phyloP scores from a whole-genome alignment of 2,797 vertebrate species.

The Silurus aristotelis region DNA sequence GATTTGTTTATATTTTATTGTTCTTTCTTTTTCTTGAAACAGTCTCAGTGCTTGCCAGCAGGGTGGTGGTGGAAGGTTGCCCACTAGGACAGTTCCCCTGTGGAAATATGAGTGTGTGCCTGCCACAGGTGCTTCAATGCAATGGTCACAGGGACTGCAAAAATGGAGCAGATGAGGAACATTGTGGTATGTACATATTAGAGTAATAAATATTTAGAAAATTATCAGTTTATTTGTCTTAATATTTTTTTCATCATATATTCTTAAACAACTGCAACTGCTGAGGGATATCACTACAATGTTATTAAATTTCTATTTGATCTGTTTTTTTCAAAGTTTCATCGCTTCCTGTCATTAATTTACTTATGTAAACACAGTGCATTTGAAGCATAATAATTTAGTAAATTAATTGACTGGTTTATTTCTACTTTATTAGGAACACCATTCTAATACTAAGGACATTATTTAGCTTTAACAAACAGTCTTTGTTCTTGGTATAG shows the following conservation, averaged over 20 bases:
- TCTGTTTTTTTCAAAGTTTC: background rate
- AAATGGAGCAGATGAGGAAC: constrained; percentile 78
- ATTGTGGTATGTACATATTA: constrained; percentile 61
- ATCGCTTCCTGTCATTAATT: background rate
- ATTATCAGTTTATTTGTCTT: background rate
- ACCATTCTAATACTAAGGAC: background rate
- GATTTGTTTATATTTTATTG: background rate
- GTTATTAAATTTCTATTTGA: background rate
- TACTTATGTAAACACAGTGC: background rate
- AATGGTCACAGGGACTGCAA: constrained; percentile 78
- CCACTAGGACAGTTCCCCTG: constrained; percentile 81
- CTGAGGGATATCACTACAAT: background rate
- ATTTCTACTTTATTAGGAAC: background rate
- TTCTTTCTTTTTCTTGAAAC: constrained; percentile 20
- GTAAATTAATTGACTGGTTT: background rate
- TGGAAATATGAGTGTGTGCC: constrained; percentile 76
- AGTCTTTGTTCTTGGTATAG: background rate
- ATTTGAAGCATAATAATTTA: background rate
- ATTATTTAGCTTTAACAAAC: background rate
- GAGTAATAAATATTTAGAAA: background rate
- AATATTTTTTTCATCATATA: background rate
- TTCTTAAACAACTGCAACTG: background rate
- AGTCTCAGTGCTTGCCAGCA: constrained; percentile 55
- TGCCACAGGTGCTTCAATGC: constrained; percentile 76
- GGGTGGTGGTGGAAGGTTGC: constrained; percentile 59